These are phyloP conservation scores for Laothoe populi DNA, from an alignment of 2,888 invertebrate genomes.

Conservation along the genomic window DNA sequence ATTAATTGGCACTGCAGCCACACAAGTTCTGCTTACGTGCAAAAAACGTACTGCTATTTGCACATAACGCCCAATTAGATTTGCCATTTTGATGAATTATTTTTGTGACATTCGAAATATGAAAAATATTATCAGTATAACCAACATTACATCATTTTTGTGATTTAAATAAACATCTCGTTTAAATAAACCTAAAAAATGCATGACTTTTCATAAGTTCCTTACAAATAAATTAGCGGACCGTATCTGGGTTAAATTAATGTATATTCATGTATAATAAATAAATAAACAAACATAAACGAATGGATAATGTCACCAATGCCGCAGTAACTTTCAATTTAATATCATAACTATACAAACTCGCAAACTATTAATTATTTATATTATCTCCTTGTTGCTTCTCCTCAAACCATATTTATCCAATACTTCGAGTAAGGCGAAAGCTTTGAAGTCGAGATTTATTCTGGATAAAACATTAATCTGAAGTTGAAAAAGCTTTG, in stretches of 20 bases:
- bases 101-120: background rate
- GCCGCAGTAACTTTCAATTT: background rate
- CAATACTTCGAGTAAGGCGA: constrained; percentile 6
- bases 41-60: background rate
- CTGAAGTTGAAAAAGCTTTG: constrained; percentile 20
- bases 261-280: too few species aligned
- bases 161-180: background rate
- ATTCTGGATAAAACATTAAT: constrained; percentile 17
- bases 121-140: too few species aligned
- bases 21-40: background rate
- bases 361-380: background rate
- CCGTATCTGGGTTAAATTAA: too few species aligned
- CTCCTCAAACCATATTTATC: constrained; percentile 8
- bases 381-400: background rate
- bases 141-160: background rate
- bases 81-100: background rate
- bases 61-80: background rate
- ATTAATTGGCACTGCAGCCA: background rate
- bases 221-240: background rate
- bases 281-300: too few species aligned
- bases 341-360: background rate
- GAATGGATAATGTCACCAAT: background rate
- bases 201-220: background rate
- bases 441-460: constrained; percentile 18
- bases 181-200: background rate